These are phyloP conservation scores for Melanotaenia maccullochi DNA, from an alignment of 2,797 vertebrate species.

Conservation along the genomic window DNA sequence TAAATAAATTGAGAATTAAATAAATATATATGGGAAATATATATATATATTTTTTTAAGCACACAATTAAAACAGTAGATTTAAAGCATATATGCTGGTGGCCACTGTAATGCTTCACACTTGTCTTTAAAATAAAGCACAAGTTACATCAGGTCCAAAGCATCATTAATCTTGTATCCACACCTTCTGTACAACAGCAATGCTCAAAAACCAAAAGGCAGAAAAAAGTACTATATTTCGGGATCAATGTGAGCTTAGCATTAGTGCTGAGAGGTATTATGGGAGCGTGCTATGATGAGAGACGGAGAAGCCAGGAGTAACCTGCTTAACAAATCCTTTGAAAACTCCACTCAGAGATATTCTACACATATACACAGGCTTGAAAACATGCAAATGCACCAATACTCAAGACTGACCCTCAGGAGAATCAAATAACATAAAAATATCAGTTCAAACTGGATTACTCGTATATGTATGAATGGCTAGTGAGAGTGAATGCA, in stretches of 20 bases:
- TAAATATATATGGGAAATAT: neutral
- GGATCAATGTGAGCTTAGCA: slow-evolving; percentile 70
- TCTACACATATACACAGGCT: neutral
- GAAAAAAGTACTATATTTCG: slow-evolving; percentile 55
- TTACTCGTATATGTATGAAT: slow-evolving; percentile 24
- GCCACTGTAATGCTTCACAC: neutral
- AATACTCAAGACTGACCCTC: neutral
- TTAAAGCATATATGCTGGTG: neutral
- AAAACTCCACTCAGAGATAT: slow-evolving; percentile 53
- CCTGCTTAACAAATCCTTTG: slow-evolving; percentile 73
- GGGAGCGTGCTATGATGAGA: slow-evolving; percentile 42
- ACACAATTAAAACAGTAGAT: neutral
- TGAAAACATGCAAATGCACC: slow-evolving; percentile 10
- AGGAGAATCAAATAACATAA: slow-evolving; percentile 38
- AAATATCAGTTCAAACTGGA: slow-evolving; percentile 41
- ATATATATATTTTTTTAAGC: too few relatives aligned
- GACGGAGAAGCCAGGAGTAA: slow-evolving; percentile 57
- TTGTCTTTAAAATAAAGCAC: too few relatives aligned
- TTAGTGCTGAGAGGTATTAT: slow-evolving; percentile 63
- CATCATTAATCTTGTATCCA: slow-evolving; percentile 6
- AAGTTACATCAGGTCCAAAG: neutral
- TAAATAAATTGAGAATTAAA: neutral
- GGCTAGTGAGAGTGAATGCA: slow-evolving; percentile 22
- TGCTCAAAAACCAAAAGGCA: slow-evolving; percentile 43
- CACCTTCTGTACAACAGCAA: slow-evolving; percentile 12